Conservation (phyloP, 2,113 vertebrate genomes). For the Oncorhynchus tshawytscha region DNA sequence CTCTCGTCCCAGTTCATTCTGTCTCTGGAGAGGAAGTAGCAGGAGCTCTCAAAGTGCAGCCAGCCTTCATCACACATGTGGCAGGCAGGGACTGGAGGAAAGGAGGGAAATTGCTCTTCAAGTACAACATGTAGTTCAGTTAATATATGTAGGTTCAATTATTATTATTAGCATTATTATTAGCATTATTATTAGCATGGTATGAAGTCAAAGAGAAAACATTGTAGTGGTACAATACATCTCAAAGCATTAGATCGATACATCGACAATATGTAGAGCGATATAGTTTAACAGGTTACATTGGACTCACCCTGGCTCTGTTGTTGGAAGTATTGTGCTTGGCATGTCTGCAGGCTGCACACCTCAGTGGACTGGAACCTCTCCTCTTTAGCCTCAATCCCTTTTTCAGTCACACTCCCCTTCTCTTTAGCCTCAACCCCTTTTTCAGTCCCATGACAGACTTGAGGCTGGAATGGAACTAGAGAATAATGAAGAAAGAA, state of each 20-base stretch:
- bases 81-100: conserved; percentile 7
- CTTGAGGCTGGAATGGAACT: conserved; percentile 29
- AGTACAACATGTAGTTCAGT: not conserved
- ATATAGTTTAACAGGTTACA: not conserved
- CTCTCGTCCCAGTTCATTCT: conserved; percentile 56
- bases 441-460: not conserved
- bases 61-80: conserved; percentile 43
- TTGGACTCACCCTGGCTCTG: conserved; percentile 17
- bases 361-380: not conserved
- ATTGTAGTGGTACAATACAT: not conserved
- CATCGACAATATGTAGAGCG: not conserved
- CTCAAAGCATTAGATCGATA: not conserved
- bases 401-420: not conserved
- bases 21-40: conserved; percentile 58
- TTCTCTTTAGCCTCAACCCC: too few relatives aligned
- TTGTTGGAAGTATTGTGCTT: not conserved
- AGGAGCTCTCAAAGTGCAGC: conserved; percentile 39
- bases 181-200: not conserved
- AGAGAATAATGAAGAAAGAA: conserved; percentile 22
- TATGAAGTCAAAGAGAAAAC: not conserved
- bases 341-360: conserved; percentile 34
- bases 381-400: rapidly evolving
- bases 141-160: not conserved
- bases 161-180: not conserved
- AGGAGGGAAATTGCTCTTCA: not conserved